Base-by-base conservation (phyloP, 2,797 vertebrate species). In the Zenarchopterus dispar region DNA sequence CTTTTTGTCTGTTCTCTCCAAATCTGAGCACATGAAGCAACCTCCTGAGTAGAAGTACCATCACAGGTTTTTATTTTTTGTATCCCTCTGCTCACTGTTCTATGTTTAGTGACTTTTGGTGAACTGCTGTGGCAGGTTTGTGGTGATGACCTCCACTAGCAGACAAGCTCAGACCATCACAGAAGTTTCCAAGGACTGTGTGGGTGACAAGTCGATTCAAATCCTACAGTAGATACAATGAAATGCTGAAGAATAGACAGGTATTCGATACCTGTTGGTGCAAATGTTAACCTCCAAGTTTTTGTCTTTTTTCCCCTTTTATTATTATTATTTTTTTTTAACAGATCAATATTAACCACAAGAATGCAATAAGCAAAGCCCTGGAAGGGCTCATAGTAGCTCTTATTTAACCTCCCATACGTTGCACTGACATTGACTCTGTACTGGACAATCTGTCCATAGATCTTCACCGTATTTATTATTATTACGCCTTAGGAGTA, bases 51-150 rank as follows among this genome's bases (percentile, higher is more conserved):
- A 90, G 82, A 91, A 92, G 80, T 92, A 85, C 84, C 87, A 67
- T 75, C 67, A 84, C 75, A 18, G 52, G 73, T 80, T 73, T 82
- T 69, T 70, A 77, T 60, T 80, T 81, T 85, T 84, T 82, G 63
- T 83, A 75, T 77, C 92, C 92, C 75, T 92, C 92, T 87, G 87
- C 93, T 94, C 83, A 93, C 90, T 93, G 91, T 93, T 93, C 26
- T 69, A 82, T 94, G 92, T 93, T 91, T 95, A 90, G 92, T 95
- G 93, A 93, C 91, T 87, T 93, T 95, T 93, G 93, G 93, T 92
- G 92, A 91, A 92, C 93, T 92, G 84, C 94, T 86, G 93, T 92
- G 88, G 94, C 91, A 75, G 85, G 91, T 94, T 71, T 88, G 82
- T 76, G 84, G 70, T 92, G 87, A 89, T 77, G 86, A 80, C 89